phyloP scores from a whole-genome alignment of 2,797 vertebrate genomes.

The Sarcoramphus papa region DNA sequence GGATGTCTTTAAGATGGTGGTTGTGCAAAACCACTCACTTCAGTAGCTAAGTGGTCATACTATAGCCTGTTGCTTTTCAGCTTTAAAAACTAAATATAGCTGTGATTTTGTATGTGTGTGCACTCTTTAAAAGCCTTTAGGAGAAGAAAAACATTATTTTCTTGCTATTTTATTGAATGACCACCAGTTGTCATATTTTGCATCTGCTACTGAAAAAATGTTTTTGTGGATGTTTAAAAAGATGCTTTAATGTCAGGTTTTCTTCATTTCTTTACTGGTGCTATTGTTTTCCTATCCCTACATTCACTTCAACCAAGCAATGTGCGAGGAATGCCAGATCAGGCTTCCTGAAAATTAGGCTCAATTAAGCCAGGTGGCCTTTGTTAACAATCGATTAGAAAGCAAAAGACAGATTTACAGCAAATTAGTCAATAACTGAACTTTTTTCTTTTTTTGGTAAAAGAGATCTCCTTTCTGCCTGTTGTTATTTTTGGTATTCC shows the following conservation, averaged over 20 bases:
- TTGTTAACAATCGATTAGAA: constrained; percentile 15
- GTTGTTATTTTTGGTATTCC: neutral
- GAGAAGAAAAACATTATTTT: neutral
- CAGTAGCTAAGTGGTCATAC: neutral
- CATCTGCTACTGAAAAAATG: neutral
- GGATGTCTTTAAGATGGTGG: neutral
- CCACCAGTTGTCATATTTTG: neutral
- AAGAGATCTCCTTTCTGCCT: neutral
- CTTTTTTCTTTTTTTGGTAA: neutral
- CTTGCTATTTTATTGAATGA: neutral
- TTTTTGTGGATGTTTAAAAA: neutral
- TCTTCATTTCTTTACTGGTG: neutral
- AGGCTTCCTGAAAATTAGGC: constrained; percentile 13
- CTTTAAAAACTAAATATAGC: neutral
- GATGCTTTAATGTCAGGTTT: neutral
- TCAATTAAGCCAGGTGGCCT: constrained; percentile 21
- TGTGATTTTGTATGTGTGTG: neutral
- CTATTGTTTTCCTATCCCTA: neutral
- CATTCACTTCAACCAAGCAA: neutral
- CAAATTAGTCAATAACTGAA: neutral
- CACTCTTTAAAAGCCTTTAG: neutral
- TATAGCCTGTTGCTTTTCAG: neutral
- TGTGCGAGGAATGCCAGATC: neutral
- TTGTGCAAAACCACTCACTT: neutral
- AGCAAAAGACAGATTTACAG: constrained; percentile 39